phyloP scores from a whole-genome alignment of 1,140 invertebrate species.

The Euura lappo region DNA sequence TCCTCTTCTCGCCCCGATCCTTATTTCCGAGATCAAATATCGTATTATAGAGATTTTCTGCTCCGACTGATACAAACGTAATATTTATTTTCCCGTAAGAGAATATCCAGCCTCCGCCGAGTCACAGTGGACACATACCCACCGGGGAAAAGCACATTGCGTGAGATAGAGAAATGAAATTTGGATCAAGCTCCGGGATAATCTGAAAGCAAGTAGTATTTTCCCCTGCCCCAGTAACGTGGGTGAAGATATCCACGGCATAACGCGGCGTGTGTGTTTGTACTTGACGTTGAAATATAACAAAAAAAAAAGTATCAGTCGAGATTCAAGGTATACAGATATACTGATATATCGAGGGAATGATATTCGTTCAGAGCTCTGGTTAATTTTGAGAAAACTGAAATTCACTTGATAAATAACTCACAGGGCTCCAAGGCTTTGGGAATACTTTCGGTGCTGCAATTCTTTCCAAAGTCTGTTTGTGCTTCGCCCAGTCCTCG shows the following conservation, averaged over 20 bases:
- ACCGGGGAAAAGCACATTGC: neutral
- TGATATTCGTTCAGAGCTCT: too few relatives aligned
- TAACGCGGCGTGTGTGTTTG: too few relatives aligned
- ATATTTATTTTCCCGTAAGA: neutral
- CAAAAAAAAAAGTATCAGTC: neutral
- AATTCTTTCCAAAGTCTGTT: conserved; percentile 31
- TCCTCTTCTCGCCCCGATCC: conserved; percentile 12
- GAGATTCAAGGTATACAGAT: too few relatives aligned
- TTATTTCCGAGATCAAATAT: neutral
- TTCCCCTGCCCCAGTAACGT: too few relatives aligned
- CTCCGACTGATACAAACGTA: neutral
- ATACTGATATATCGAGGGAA: too few relatives aligned
- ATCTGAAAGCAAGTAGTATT: too few relatives aligned
- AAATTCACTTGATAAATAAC: neutral
- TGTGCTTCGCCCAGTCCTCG: conserved; percentile 43
- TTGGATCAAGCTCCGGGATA: neutral
- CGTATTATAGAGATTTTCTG: too few relatives aligned
- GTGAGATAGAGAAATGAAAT: conserved; percentile 5
- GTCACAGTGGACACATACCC: neutral
- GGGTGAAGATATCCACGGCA: too few relatives aligned
- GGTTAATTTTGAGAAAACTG: too few relatives aligned
- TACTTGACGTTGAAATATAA: neutral
- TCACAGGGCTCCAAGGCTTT: conserved; percentile 29
- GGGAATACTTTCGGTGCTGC: conserved; percentile 34
- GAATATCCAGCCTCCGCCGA: neutral